A percentile compares a stretch with the other conserved stretches of the same genome.
Conservation (phyloP, 2,797 vertebrate species). For the Poliocrania exsul region DNA sequence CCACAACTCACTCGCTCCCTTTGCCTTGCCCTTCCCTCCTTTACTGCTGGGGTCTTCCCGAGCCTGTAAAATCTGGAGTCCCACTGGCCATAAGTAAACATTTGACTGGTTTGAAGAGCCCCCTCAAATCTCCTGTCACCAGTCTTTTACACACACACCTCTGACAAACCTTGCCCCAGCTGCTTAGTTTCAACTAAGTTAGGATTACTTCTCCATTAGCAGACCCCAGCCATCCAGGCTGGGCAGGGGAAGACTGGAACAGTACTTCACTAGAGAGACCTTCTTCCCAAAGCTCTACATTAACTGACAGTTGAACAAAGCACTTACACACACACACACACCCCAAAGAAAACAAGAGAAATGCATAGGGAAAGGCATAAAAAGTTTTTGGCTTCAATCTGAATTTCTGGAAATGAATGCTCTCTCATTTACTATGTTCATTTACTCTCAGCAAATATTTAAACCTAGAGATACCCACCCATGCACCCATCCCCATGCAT, state of each 20-base stretch:
- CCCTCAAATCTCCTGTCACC: background rate
- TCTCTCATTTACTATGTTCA: background rate
- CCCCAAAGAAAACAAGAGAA: background rate
- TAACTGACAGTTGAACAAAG: background rate
- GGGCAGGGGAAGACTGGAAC: background rate
- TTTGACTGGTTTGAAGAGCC: background rate
- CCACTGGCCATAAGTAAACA: background rate
- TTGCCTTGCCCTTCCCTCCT: background rate
- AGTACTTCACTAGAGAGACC: background rate
- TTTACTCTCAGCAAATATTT: background rate
- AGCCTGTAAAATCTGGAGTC: background rate
- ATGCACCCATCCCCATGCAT: background rate
- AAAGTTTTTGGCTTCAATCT: background rate
- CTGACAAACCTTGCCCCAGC: background rate
- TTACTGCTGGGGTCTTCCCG: background rate
- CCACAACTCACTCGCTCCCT: rapidly evolving
- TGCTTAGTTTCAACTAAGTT: background rate
- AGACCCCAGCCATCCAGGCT: background rate
- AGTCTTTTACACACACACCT: background rate
- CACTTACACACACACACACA: background rate
- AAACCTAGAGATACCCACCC: background rate
- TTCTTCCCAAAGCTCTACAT: background rate
- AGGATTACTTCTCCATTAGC: background rate
- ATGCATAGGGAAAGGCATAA: background rate
- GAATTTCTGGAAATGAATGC: background rate